Conservation (phyloP, 1,140 invertebrate species). For the Chrysomallon squamiferum region DNA sequence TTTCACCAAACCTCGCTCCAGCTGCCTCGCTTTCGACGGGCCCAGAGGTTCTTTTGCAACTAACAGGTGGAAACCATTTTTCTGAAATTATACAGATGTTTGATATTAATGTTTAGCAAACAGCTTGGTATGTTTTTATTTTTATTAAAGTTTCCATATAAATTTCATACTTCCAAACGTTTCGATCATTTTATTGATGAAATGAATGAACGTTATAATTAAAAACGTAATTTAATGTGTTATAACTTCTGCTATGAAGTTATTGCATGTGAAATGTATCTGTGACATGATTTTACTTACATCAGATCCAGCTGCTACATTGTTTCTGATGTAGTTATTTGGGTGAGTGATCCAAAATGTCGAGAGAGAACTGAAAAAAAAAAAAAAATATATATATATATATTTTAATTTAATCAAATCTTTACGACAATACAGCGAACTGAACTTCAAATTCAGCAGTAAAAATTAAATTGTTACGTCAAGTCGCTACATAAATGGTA, state of each 20-base stretch:
- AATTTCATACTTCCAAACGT: not conserved
- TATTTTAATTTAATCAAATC: not conserved
- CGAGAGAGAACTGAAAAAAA: conserved; percentile 6
- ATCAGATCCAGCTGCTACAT: conserved; percentile 20
- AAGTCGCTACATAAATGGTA: not conserved
- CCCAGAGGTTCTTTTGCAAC: conserved; percentile 13
- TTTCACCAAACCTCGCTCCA: not conserved
- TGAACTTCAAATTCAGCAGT: not conserved
- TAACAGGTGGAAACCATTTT: conserved; percentile 8
- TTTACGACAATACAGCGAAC: too few relatives aligned
- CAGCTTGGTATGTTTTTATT: not conserved
- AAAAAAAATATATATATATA: not conserved
- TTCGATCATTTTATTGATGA: not conserved
- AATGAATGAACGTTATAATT: not conserved
- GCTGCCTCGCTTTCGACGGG: conserved; percentile 8
- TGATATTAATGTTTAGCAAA: too few relatives aligned
- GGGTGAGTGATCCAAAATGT: conserved; percentile 20
- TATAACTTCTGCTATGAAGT: not conserved
- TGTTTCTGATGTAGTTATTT: conserved; percentile 14
- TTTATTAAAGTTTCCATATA: not conserved
- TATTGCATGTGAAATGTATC: too few relatives aligned
- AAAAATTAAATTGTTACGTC: not conserved
- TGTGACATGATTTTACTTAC: too few relatives aligned
- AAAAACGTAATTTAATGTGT: not conserved
- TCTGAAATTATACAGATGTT: not conserved